Evolutionary conservation across 2,113 vertebrate genomes (phyloP), one percentile per base, ranked within the genome.

Genomic region (Paradisaea rubra): DNA sequence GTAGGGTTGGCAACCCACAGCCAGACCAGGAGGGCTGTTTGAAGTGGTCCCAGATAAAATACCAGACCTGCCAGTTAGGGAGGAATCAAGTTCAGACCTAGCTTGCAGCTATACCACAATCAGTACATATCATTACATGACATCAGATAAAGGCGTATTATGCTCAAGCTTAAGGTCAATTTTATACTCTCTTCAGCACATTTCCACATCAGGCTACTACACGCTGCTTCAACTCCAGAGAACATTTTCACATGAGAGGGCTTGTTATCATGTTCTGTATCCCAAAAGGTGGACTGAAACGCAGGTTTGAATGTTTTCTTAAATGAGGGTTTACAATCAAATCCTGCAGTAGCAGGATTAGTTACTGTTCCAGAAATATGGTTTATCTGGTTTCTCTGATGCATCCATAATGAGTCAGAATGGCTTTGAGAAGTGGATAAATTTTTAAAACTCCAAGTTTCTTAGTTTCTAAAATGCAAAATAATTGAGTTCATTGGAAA

Each of bases 11-110:
- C 50, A 91, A 76, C 49, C 37, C 50, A 54, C 63, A 82, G 61
- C 70, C 5, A 23, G 66, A 81, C 95, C 66, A 77, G 59, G 85
- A 91, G 63, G 17, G 42, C 47, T 91, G 70, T 88, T 85, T 94
- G 90, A 91, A 92, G 88, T 72, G 86, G 57, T 84, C 92, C 45
- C 81, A 87, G 91, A 69, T 89, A 84, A 74, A 60, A 52, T 49
- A 68, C 69, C 81, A 93, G 52, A 86, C 79, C 69, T 92, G 56
- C 91, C 76, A 92, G 61, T 72, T 45, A 39, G 61, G n/a, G 86
- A 49, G 65, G 31, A 95, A 79, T 89, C 57, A 50, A 71, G 86
- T 83, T 94, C 52, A 93, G 57, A 71, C 53, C 73, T 86, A 79
- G 84, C 89, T 81, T 78, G 49, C 57, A 91, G 91, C 71, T 73